Conservation (phyloP, 2,113 vertebrate genomes). For the Ceyx cyanopectus region DNA sequence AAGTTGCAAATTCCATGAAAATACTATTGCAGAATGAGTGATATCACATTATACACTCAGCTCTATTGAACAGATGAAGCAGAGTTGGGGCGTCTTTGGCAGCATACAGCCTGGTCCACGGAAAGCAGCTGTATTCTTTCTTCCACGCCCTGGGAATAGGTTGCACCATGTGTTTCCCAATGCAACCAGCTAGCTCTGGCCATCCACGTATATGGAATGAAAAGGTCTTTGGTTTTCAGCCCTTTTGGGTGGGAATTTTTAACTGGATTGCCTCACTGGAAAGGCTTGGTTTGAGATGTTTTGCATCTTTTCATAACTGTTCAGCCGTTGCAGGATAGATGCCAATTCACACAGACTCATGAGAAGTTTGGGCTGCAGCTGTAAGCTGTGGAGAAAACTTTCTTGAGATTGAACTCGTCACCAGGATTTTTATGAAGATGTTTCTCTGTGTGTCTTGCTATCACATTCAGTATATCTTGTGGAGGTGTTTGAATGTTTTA, state of each 20-base stretch:
- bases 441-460: neutral
- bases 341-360: constrained; percentile 21
- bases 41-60: constrained; percentile 2
- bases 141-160: constrained; percentile 52
- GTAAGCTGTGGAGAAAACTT: neutral
- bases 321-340: neutral
- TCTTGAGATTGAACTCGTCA: neutral
- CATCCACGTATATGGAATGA: neutral
- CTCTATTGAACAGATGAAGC: neutral
- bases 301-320: constrained; percentile 5
- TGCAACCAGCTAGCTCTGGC: neutral
- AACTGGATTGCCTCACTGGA: neutral
- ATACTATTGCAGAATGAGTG: constrained; percentile 42
- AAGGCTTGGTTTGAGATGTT: constrained; percentile 22
- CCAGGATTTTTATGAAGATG: neutral
- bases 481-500: neutral
- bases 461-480: neutral
- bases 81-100: constrained; percentile 41
- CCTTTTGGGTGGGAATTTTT: constrained; percentile 33
- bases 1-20: neutral
- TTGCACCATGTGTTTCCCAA: constrained; percentile 10
- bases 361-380: constrained; percentile 15
- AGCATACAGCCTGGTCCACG: neutral
- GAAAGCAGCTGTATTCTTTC: constrained; percentile 59
- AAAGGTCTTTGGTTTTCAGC: neutral